Evolutionary conservation across 1,140 invertebrate genomes (phyloP).

Genomic region (Drosophila trapezifrons): DNA sequence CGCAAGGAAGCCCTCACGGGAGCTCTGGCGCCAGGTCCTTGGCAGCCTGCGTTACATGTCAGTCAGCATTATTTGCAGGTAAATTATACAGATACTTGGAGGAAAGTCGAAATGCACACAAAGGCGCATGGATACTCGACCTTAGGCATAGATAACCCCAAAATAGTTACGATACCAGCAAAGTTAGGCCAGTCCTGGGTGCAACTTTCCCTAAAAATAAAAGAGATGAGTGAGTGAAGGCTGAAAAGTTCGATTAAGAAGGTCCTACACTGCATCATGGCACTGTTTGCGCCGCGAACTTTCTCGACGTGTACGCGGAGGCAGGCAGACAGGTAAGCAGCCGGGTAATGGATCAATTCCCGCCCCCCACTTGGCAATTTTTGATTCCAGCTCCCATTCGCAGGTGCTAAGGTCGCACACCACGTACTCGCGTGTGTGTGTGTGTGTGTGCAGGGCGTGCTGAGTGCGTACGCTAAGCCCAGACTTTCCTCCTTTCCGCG

Average conservation of each 20-base stretch:
- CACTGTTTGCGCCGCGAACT: neutral
- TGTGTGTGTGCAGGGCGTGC: too few relatives aligned
- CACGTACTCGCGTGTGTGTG: conserved; percentile 15
- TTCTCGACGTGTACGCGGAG: neutral
- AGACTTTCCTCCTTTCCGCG: conserved; percentile 16
- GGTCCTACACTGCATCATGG: too few relatives aligned
- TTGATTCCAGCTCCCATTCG: conserved; percentile 23
- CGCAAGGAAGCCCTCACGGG: too few relatives aligned
- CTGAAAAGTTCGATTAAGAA: neutral
- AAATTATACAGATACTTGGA: too few relatives aligned
- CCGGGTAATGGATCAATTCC: conserved; percentile 49
- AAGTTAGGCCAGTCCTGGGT: too few relatives aligned
- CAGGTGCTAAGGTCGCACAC: conserved; percentile 31
- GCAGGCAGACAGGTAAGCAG: conserved; percentile 16
- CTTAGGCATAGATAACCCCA: too few relatives aligned
- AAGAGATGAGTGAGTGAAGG: neutral
- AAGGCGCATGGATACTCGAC: too few relatives aligned
- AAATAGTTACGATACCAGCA: too few relatives aligned
- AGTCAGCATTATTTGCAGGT: too few relatives aligned
- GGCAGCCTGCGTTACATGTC: too few relatives aligned
- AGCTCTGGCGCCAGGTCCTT: too few relatives aligned
- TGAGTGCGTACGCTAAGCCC: conserved; percentile 16
- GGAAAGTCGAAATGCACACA: too few relatives aligned
- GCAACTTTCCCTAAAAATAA: neutral
- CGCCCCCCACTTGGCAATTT: conserved; percentile 26